These are phyloP conservation scores for Drosophila persimilis DNA, from an alignment of 1,140 invertebrate species.

Conservation along the genomic window DNA sequence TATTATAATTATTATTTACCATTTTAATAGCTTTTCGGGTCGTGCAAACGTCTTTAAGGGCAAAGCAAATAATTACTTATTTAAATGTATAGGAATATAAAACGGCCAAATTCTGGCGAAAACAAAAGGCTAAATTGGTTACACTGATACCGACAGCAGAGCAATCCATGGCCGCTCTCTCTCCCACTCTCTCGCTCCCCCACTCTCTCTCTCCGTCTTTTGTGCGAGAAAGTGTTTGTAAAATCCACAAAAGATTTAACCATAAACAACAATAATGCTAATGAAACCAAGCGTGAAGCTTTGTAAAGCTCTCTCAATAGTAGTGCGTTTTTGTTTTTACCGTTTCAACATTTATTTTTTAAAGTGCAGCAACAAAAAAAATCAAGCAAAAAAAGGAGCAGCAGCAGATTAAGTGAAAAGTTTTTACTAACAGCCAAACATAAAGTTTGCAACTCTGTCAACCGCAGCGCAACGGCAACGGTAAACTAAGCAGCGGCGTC, in stretches of 20 bases:
- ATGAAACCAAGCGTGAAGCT: conserved; percentile 44
- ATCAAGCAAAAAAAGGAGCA: conserved; percentile 5
- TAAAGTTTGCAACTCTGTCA: conserved; percentile 37
- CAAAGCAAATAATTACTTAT: too few relatives aligned
- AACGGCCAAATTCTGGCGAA: too few relatives aligned
- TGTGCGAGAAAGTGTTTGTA: conserved; percentile 30
- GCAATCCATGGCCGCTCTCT: not conserved
- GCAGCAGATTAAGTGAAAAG: conserved; percentile 19
- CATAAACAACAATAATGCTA: conserved; percentile 30
- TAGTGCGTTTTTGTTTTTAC: conserved; percentile 13
- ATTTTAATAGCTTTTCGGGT: too few relatives aligned
- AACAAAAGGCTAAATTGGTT: not conserved
- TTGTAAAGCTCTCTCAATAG: conserved; percentile 11
- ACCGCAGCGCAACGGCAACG: conserved; percentile 27
- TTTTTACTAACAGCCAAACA: conserved; percentile 11
- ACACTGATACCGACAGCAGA: too few relatives aligned
- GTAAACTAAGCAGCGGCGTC: conserved; percentile 33
- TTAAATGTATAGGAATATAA: too few relatives aligned
- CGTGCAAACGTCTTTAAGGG: too few relatives aligned
- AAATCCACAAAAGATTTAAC: conserved; percentile 17
- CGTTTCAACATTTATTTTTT: conserved; percentile 20
- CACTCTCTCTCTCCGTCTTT: conserved; percentile 3
- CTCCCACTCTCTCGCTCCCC: not conserved
- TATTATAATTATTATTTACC: too few relatives aligned
- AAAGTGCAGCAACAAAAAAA: conserved; percentile 9